Percentiles rank a stretch among this genome's conserved stretches.
phyloP scores from a whole-genome alignment of 2,888 invertebrate genomes.

The Agrilus cyanescens region DNA sequence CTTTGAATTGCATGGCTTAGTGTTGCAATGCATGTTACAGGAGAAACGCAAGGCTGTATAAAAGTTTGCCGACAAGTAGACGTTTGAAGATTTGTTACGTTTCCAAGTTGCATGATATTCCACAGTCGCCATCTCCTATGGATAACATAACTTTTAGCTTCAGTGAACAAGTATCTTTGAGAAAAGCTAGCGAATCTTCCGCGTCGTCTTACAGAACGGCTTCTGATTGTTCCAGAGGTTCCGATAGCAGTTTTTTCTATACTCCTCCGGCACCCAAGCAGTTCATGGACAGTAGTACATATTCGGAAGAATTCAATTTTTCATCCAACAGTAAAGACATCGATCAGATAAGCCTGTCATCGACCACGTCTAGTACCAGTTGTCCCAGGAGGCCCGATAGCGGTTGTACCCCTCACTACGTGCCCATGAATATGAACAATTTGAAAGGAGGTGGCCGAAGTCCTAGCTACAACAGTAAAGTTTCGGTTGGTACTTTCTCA shows the following conservation, averaged over 20 bases:
- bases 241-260: constrained; percentile 46
- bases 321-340: constrained; percentile 41
- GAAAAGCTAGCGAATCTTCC: constrained; percentile 23
- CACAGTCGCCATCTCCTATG: constrained; percentile 22
- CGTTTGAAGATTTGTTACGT: constrained; percentile 22
- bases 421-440: constrained; percentile 42
- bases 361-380: constrained; percentile 46
- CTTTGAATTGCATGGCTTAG: constrained; percentile 18
- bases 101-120: constrained; percentile 23
- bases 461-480: constrained; percentile 48
- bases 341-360: constrained; percentile 50
- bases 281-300: constrained; percentile 44
- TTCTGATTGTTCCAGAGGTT: constrained; percentile 38
- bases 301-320: constrained; percentile 42
- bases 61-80: constrained; percentile 30
- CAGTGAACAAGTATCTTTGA: constrained; percentile 27
- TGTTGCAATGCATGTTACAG: constrained; percentile 27
- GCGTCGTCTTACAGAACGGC: constrained; percentile 28
- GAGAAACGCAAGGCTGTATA: constrained; percentile 29
- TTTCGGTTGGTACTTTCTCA: constrained; percentile 40
- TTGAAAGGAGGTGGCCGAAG: constrained; percentile 40
- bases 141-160: constrained; percentile 34
- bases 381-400: constrained; percentile 40
- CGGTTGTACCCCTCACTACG: constrained; percentile 38
- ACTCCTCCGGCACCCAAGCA: constrained; percentile 42